Conservation (phyloP, 2,888 invertebrate genomes). For the Leptopilina syphax region DNA sequence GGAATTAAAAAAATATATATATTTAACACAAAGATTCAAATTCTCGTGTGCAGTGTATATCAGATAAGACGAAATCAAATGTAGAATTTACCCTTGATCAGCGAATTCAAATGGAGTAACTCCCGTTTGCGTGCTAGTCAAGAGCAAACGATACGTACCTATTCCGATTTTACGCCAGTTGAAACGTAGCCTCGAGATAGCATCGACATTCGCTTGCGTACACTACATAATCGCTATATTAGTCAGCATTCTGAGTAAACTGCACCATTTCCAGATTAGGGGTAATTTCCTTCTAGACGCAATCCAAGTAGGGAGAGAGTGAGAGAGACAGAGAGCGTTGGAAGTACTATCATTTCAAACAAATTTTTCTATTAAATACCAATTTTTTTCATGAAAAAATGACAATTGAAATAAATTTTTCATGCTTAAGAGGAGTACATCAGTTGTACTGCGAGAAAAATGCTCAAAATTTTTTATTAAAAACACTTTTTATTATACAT, state of each 20-base stretch:
- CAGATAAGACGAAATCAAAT: slow-evolving; percentile 36
- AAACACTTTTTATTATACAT: no score
- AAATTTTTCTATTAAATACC: neutral
- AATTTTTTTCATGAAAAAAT: no score
- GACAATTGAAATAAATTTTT: no score
- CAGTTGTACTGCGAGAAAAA: no score
- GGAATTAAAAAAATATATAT: no score
- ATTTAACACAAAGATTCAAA: no score
- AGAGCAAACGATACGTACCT: slow-evolving; percentile 60
- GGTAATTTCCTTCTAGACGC: slow-evolving; percentile 9
- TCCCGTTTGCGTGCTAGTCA: slow-evolving; percentile 36
- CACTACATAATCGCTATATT: slow-evolving; percentile 37
- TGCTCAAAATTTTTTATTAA: no score
- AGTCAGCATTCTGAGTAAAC: slow-evolving; percentile 40
- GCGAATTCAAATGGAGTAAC: slow-evolving; percentile 37
- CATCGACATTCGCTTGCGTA: slow-evolving; percentile 47
- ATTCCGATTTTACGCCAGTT: slow-evolving; percentile 63
- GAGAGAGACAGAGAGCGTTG: neutral
- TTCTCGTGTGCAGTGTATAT: neutral
- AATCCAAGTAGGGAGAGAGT: neutral
- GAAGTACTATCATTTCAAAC: neutral
- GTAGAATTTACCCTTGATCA: slow-evolving; percentile 27
- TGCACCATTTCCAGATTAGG: slow-evolving; percentile 19
- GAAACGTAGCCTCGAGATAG: slow-evolving; percentile 64
- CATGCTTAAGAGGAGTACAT: no score